Base-by-base conservation (phyloP, 2,113 vertebrate species). In the Anolis carolinensis region DNA sequence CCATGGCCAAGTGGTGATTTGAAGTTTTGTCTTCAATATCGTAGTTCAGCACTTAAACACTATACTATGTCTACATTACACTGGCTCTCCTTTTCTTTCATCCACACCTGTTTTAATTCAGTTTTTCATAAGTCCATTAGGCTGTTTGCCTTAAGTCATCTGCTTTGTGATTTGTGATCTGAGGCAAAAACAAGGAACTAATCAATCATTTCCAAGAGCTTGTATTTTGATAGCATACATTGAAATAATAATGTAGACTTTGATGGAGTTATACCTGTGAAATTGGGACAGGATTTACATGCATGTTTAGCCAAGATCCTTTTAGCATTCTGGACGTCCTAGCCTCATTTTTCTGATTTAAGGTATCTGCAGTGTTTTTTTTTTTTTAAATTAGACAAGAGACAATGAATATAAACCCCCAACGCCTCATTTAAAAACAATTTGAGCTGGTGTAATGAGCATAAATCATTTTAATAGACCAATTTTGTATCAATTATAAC, bases 401-500 rank as follows among this genome's bases (percentile, higher is more conserved):
- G 71, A 86, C 68, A 87, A 75, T 83, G 59, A 89, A 65, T 90
- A 32, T 73, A 80, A 93, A 89, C 39, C 81, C 32, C 79, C 55
- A 91, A 89, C 72, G 79, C 36, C 80, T 95, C 91, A 91, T 92
- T 94, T 92, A 89, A 94, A 94, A 94, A 86, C 83, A 92, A 93
- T 94, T 86, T 94, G 21, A 93, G 85, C 75, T 92, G 30, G 32
- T 50, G 50, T 88, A 92, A 94, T 94, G 89, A 93, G 71, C 72
- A 93, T 87, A 94, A 94, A 92, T 96, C 94, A 93, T 83, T 92
- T 75, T 92, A 94, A 92, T 70, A 91, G 76, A 83, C 75, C 87
- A 94, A 94, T 94, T 95, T 95, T 84, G 55, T 87, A 91, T 92
- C 89, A 93, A 86, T 95, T 96, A 89, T 86, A 91, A 90, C 78